Percentiles rank a stretch among this genome's conserved stretches.
Conservation (phyloP, 64 coral and sea anemone species). For the Montipora sp. region DNA sequence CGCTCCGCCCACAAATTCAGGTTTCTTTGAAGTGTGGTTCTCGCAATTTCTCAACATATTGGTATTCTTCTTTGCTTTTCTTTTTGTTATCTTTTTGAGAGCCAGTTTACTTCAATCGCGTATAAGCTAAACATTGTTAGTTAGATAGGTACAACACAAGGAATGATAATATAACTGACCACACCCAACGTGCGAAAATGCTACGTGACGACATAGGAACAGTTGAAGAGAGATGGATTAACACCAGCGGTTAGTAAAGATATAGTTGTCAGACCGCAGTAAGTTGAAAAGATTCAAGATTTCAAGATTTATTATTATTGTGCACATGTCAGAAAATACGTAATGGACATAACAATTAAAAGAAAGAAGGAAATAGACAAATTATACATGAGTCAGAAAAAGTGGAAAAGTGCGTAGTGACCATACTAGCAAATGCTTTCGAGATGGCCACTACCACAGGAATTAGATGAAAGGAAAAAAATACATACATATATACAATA, state of each 20-base stretch:
- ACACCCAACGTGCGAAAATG: background rate
- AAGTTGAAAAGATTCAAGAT: too few relatives aligned
- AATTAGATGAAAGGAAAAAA: too few relatives aligned
- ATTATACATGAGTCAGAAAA: too few relatives aligned
- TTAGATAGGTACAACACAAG: background rate
- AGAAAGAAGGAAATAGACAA: too few relatives aligned
- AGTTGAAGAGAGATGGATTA: background rate
- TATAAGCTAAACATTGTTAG: background rate
- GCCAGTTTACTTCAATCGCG: background rate
- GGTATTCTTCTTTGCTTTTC: background rate
- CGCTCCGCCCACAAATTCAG: background rate
- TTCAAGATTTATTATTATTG: too few relatives aligned
- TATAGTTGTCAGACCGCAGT: too few relatives aligned
- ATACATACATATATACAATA: too few relatives aligned
- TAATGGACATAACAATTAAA: too few relatives aligned
- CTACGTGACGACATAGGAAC: background rate
- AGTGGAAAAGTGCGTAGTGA: too few relatives aligned
- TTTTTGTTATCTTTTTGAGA: background rate
- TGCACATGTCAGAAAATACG: too few relatives aligned
- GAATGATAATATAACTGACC: background rate
- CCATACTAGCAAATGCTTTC: too few relatives aligned
- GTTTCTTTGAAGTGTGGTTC: background rate
- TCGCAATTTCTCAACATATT: constrained; percentile 11
- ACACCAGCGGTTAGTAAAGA: background rate
- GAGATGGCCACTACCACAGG: too few relatives aligned